Percentiles rank a stretch among this genome's conserved stretches.
phyloP scores from a whole-genome alignment of 2,113 vertebrate genomes.

The Pterocles burchelli region DNA sequence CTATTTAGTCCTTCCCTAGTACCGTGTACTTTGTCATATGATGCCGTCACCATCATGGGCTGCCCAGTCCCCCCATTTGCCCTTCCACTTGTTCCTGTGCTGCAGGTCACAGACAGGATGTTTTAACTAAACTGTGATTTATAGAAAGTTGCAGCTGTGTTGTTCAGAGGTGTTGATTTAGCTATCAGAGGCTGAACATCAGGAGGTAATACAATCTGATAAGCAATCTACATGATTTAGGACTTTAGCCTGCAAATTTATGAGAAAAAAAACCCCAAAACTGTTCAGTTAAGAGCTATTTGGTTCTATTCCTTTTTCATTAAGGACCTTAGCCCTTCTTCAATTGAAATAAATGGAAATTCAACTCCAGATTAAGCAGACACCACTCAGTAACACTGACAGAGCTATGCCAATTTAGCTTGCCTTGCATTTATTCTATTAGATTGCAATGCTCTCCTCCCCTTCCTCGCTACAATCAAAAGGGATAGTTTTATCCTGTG shows the following conservation, averaged over 20 bases:
- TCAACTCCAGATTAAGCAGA: conserved; percentile 22
- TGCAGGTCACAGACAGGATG: background rate
- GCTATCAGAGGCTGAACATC: background rate
- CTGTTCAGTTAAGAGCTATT: conserved; percentile 2
- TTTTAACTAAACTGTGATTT: conserved; percentile 6
- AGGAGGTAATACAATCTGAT: conserved; percentile 16
- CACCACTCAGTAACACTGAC: background rate
- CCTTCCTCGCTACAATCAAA: background rate
- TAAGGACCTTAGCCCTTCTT: conserved; percentile 46
- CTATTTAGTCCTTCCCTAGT: background rate
- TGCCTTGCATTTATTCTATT: background rate
- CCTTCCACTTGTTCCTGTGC: background rate
- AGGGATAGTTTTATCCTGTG: background rate
- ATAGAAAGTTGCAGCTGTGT: background rate
- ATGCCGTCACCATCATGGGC: background rate
- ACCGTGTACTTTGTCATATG: background rate
- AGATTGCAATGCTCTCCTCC: background rate
- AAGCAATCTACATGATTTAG: background rate
- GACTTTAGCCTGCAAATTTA: conserved; percentile 15
- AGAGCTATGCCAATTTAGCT: conserved; percentile 9
- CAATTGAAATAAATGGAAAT: conserved; percentile 59
- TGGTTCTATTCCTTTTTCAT: conserved; percentile 30
- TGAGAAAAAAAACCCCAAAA: background rate
- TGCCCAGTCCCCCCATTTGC: background rate
- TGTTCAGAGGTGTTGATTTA: conserved; percentile 8